These are phyloP conservation scores for Agrotis exclamationis DNA, from an alignment of 2,888 invertebrate species.

Conservation along the genomic window DNA sequence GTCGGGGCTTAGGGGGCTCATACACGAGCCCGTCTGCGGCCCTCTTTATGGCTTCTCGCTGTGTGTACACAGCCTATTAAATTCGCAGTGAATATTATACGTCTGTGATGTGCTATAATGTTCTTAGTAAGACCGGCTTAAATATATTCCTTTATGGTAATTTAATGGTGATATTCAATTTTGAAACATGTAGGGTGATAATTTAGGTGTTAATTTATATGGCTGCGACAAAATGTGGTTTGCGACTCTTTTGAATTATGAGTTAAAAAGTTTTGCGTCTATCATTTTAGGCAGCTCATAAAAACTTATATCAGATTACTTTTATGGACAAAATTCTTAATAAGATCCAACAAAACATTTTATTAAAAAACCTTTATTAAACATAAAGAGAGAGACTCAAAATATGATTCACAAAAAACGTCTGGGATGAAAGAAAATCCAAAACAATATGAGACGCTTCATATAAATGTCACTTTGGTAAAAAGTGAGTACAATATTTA, in stretches of 20 bases:
- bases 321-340: background rate
- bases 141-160: constrained; percentile 55
- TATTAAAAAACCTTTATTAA: constrained; percentile 48
- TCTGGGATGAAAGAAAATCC: constrained; percentile 42
- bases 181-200: constrained; percentile 23
- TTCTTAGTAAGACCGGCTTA: constrained; percentile 38
- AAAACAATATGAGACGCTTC: constrained; percentile 63
- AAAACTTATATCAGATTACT: background rate
- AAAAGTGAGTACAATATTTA: constrained; percentile 72
- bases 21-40: constrained; percentile 67
- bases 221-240: background rate
- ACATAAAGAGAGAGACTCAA: constrained; percentile 34
- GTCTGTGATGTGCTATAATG: constrained; percentile 39
- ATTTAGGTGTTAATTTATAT: constrained; percentile 40
- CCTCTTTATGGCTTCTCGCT: constrained; percentile 71
- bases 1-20: constrained; percentile 70
- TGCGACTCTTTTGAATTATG: background rate
- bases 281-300: background rate
- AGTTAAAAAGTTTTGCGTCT: background rate
- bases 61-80: constrained; percentile 71
- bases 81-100: constrained; percentile 72
- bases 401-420: constrained; percentile 47
- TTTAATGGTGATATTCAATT: constrained; percentile 56
- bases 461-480: constrained; percentile 69
- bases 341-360: constrained; percentile 2